phyloP scores from a whole-genome alignment of 2,113 vertebrate genomes.

The Pomatorhinus ruficollis region DNA sequence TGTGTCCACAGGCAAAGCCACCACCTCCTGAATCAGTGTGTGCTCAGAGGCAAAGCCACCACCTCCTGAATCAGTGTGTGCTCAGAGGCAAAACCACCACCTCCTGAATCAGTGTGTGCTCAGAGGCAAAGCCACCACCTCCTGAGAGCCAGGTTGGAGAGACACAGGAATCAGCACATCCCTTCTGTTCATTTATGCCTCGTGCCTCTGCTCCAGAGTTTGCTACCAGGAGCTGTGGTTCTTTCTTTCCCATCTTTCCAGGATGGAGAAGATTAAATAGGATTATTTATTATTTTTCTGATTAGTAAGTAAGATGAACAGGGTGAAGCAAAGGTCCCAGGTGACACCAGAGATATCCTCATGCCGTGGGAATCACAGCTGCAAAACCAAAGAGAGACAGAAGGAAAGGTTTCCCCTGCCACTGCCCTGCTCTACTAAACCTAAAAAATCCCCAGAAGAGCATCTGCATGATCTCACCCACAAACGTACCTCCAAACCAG shows the following conservation, averaged over 20 bases:
- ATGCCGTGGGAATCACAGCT: not conserved
- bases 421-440: not conserved
- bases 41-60: not conserved
- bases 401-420: not conserved
- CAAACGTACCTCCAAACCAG: not conserved
- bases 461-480: not conserved
- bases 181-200: rapidly evolving
- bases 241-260: not conserved
- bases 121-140: not conserved
- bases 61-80: not conserved
- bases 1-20: not conserved
- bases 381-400: not conserved
- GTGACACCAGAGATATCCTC: not conserved
- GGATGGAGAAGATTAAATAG: not conserved
- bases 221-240: not conserved
- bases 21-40: not conserved
- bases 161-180: rapidly evolving
- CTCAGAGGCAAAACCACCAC: not conserved
- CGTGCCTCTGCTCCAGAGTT: not conserved
- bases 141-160: not conserved
- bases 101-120: not conserved
- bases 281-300: not conserved
- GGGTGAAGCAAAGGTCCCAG: not conserved
- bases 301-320: not conserved
- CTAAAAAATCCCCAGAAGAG: not conserved